Evolutionary conservation across 1,140 invertebrate genomes (phyloP).

Genomic region (Cyphomyrmex costatus): DNA sequence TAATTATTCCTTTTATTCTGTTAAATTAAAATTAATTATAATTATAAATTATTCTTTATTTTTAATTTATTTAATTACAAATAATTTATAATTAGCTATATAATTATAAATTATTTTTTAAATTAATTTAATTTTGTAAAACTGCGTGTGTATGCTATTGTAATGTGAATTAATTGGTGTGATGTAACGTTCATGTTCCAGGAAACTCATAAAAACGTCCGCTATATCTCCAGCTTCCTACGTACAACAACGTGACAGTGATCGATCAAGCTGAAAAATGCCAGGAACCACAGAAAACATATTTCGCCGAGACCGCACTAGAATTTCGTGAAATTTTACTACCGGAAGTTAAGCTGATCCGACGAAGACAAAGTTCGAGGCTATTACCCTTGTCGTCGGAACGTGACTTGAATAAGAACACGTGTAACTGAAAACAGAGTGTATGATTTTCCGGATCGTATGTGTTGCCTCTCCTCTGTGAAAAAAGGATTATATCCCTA

Average conservation of each 20-base stretch:
- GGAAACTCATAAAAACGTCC: slow-evolving; percentile 51
- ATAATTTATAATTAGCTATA: no score
- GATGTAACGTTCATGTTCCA: slow-evolving; percentile 26
- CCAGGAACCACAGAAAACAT: slow-evolving; percentile 59
- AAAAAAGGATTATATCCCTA: slow-evolving; percentile 20
- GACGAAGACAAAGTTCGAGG: slow-evolving; percentile 62
- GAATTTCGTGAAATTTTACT: slow-evolving; percentile 62
- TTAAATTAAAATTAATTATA: neutral
- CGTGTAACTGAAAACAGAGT: slow-evolving; percentile 44
- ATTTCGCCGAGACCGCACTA: slow-evolving; percentile 45
- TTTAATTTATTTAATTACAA: neutral
- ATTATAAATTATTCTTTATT: neutral
- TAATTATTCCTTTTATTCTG: neutral
- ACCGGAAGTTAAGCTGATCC: slow-evolving; percentile 61
- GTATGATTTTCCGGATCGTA: slow-evolving; percentile 52
- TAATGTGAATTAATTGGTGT: slow-evolving; percentile 33
- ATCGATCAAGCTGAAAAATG: slow-evolving; percentile 61
- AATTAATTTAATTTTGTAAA: slow-evolving; percentile 14
- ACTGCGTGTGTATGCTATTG: neutral
- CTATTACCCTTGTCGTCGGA: slow-evolving; percentile 62
- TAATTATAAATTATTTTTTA: neutral
- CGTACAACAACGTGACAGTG: slow-evolving; percentile 49
- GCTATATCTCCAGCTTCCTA: slow-evolving; percentile 4
- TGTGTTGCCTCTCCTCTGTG: neutral
- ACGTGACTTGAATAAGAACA: slow-evolving; percentile 61